Percentiles rank a stretch among this genome's conserved stretches.
These are phyloP conservation scores for Alces alces DNA, from an alignment of 2,113 vertebrate genomes.

Conservation along the genomic window DNA sequence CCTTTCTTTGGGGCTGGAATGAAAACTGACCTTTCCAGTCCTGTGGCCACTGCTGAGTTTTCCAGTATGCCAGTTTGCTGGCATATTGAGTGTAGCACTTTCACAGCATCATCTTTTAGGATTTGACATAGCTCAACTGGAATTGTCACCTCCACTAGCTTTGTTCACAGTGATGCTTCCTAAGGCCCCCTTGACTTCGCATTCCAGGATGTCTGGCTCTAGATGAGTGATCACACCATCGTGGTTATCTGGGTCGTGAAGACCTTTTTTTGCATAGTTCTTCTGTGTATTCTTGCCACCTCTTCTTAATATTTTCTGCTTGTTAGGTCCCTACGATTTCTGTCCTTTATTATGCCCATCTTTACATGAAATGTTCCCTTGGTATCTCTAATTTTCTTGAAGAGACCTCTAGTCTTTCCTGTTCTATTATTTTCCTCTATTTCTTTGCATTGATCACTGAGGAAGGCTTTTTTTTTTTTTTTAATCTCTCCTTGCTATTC, in stretches of 20 bases:
- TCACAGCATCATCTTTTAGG: background rate
- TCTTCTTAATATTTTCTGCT: background rate
- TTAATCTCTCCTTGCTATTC: background rate
- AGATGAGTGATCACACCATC: background rate
- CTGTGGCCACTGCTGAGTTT: background rate
- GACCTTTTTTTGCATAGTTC: background rate
- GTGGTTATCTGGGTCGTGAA: background rate
- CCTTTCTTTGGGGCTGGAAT: background rate
- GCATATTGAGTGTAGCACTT: background rate
- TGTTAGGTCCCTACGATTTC: background rate
- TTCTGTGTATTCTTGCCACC: background rate
- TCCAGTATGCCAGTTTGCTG: background rate
- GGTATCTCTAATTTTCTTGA: background rate
- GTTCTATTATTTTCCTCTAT: background rate
- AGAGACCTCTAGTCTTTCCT: background rate
- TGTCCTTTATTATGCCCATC: background rate
- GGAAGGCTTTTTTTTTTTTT: background rate
- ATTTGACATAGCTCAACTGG: background rate
- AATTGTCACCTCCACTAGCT: background rate
- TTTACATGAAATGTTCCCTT: background rate
- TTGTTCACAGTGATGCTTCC: background rate
- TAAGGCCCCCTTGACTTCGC: background rate
- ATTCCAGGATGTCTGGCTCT: background rate
- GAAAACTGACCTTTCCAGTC: background rate
- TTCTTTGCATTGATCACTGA: background rate